Evolutionary conservation across 2,797 vertebrate genomes (phyloP), one percentile per base, ranked within the genome.

Genomic region (Esox masquinongy): DNA sequence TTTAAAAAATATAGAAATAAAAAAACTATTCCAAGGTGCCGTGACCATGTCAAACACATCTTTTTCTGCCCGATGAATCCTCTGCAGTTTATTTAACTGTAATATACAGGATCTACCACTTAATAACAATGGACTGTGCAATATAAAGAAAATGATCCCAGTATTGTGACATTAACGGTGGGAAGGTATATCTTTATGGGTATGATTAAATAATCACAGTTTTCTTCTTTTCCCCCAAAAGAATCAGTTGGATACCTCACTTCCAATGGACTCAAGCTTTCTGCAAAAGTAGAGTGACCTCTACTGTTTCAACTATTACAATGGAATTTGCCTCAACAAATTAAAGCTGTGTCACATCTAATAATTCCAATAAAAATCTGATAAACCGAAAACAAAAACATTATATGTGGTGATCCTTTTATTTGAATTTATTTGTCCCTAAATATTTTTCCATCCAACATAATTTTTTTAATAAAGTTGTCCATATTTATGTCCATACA

Each of bases 351-450:
- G 14, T 11, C 9, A 39, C 9, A 2, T 56, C 7, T 12, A 85
- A 82, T 80, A 83, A 83, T 31, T 56, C 7, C 16, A 85, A 82
- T 80, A 83, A 83, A 56, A 22, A 84, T 24, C 34, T 63, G 56
- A 73, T 63, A 22, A 24, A 17, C 19, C 9, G 34, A 26, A 61
- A 61, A 1, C 51, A 66, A 29, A 4, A 26, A 34, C 17, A 70
- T 19, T 8, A 19, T 59, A 34, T 19, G 50, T 49, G 66, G 9
- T 39, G 2, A 26, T 64, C 61, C 26, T 64, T 31, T 14, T 14
- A 64, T 56, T 56, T n/a, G 17, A 53, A 53, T 4, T n/a, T 2
- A 56, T 2, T 16, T 17, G n/a, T n/a, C n/a, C n/a, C 51, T n/a
- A 56, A 56, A 56, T 56, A 56, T 16, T 16, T 17, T 56, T 56